phyloP scores from a whole-genome alignment of 2,797 vertebrate species.

The Zenarchopterus dispar region DNA sequence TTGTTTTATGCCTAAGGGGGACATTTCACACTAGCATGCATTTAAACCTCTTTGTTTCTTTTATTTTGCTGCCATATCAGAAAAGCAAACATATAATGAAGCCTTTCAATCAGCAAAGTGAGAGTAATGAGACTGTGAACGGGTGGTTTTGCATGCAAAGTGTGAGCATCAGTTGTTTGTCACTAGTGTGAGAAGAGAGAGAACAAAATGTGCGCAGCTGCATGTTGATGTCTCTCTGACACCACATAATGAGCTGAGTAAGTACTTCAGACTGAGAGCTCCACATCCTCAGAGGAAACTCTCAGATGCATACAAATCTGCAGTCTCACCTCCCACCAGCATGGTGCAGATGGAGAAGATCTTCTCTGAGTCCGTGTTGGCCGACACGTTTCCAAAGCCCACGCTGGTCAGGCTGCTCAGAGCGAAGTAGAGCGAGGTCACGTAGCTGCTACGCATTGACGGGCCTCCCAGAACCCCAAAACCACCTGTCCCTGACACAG shows the following conservation, averaged over 20 bases:
- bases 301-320: background rate
- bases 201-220: conserved; percentile 11
- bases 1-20: too few relatives aligned
- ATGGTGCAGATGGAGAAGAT: conserved; percentile 95
- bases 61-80: too few relatives aligned
- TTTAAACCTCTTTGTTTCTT: too few relatives aligned
- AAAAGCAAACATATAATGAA: background rate
- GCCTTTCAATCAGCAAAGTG: conserved; percentile 3
- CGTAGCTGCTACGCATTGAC: conserved; percentile 88
- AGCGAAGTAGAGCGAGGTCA: conserved; percentile 93
- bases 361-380: conserved; percentile 92
- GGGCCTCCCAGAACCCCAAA: conserved; percentile 78
- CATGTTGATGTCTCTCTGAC: conserved; percentile 3
- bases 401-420: conserved; percentile 94
- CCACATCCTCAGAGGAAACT: conserved; percentile 13
- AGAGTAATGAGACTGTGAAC: background rate
- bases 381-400: conserved; percentile 92
- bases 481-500: conserved; percentile 8
- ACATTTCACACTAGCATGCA: too few relatives aligned
- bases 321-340: conserved; percentile 86
- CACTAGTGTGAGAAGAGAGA: background rate
- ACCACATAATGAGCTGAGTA: conserved; percentile 20
- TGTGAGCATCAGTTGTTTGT: background rate
- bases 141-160: background rate
- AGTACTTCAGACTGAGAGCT: conserved; percentile 5